Percentiles rank a stretch among this genome's conserved stretches.
phyloP scores from a whole-genome alignment of 92 coral and sea anemone genomes.

The Scolanthus callimorphus region DNA sequence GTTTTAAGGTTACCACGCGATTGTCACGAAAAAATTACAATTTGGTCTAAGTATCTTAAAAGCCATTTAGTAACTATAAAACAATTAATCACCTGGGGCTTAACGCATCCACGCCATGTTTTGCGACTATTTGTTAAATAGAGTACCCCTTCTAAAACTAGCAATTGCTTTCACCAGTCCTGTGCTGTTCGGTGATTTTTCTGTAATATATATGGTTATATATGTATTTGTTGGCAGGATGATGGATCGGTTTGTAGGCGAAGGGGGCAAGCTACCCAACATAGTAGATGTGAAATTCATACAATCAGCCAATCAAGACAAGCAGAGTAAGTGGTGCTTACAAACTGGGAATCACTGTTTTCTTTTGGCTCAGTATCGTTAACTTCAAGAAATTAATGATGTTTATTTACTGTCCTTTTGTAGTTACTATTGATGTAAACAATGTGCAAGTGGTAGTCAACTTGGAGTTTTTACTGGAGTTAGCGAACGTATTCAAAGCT shows the following conservation, averaged over 20 bases:
- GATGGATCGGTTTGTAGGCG: conserved; percentile 78
- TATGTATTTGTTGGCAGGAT: conserved; percentile 51
- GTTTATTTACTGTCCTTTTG: background rate
- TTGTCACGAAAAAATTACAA: too few species aligned
- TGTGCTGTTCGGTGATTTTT: too few species aligned
- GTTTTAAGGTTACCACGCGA: too few species aligned
- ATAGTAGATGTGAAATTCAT: conserved; percentile 80
- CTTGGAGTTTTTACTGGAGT: conserved; percentile 74
- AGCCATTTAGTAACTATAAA: too few species aligned
- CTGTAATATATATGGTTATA: too few species aligned
- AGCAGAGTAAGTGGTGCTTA: conserved; percentile 50
- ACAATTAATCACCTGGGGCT: too few species aligned
- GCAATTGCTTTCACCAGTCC: too few species aligned
- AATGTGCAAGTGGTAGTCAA: conserved; percentile 68
- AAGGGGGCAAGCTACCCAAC: conserved; percentile 48
- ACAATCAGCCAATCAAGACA: conserved; percentile 72
- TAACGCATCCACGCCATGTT: too few species aligned
- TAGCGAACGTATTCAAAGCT: conserved; percentile 75
- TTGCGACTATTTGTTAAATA: too few species aligned
- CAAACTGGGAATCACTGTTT: background rate
- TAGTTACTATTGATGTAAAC: conserved; percentile 63
- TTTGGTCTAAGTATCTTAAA: too few species aligned
- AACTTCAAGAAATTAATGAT: background rate
- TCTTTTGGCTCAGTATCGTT: background rate
- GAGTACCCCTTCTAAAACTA: too few species aligned